Conservation (phyloP, 2,888 invertebrate species). For the Glyphotaelius pellucidus region DNA sequence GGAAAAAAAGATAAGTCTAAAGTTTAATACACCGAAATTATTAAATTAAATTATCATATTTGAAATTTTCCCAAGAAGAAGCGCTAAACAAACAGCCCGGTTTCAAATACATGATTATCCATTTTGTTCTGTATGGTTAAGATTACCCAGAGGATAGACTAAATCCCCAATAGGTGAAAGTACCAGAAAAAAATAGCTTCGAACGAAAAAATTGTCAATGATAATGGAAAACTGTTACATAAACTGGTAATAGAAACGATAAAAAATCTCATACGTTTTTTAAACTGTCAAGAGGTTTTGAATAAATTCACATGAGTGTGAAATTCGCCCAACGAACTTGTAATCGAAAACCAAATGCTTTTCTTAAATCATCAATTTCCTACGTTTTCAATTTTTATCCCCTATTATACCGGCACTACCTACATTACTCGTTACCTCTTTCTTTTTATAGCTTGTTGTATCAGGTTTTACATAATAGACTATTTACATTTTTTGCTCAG, state of each 20-base stretch:
- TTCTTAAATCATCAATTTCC: not conserved
- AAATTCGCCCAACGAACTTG: not conserved
- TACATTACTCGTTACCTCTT: not conserved
- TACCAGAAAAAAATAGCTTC: not conserved
- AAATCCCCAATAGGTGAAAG: too few relatives aligned
- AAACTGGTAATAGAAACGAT: not conserved
- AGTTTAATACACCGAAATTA: too few relatives aligned
- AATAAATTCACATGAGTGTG: not conserved
- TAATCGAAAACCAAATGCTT: not conserved
- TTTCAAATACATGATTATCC: too few relatives aligned
- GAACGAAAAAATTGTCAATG: not conserved
- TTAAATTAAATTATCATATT: too few relatives aligned
- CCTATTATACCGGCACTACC: not conserved
- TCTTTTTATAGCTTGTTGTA: not conserved
- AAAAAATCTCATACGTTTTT: not conserved
- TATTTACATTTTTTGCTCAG: not conserved
- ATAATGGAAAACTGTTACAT: not conserved
- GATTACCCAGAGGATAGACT: too few relatives aligned
- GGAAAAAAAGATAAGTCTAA: too few relatives aligned
- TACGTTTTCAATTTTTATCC: not conserved
- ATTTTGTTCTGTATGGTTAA: too few relatives aligned
- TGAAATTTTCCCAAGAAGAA: too few relatives aligned
- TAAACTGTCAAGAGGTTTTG: not conserved
- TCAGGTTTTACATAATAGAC: not conserved
- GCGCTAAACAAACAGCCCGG: too few relatives aligned